phyloP scores from a whole-genome alignment of 2,113 vertebrate genomes.

The Azemiops feae region DNA sequence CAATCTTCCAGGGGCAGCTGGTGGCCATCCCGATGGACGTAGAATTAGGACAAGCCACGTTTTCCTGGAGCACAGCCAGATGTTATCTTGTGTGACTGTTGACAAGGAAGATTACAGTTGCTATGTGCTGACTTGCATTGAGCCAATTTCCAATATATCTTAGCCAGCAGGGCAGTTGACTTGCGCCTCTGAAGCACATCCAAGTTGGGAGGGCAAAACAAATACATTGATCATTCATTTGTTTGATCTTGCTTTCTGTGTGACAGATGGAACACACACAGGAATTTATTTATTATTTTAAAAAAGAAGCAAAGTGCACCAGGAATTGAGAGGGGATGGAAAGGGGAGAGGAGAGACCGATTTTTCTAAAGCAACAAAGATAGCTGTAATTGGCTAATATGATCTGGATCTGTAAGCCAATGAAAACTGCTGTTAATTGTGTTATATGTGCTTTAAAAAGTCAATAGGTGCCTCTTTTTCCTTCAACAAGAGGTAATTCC shows the following conservation, averaged over 20 bases:
- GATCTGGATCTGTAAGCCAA: not conserved
- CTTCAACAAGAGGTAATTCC: not conserved
- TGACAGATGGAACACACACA: not conserved
- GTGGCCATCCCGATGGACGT: not conserved
- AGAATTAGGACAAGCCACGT: not conserved
- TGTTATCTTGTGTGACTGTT: not conserved
- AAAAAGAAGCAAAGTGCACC: not conserved
- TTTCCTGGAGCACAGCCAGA: not conserved
- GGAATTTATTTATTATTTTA: not conserved
- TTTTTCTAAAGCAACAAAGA: not conserved
- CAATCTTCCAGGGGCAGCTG: conserved; percentile 2
- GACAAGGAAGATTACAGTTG: not conserved
- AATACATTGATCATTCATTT: not conserved
- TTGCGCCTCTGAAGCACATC: not conserved
- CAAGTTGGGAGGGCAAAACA: not conserved
- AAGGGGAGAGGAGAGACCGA: not conserved
- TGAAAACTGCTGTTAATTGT: not conserved
- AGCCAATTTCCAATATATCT: not conserved
- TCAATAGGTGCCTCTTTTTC: not conserved
- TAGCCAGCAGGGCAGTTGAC: not conserved
- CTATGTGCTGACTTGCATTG: not conserved
- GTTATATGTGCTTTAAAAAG: not conserved
- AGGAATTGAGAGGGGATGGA: not conserved
- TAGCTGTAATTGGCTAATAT: not conserved
- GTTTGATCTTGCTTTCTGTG: not conserved